Evolutionary conservation across 2,888 invertebrate genomes (phyloP).

Genomic region (Itoplectis maculator): DNA sequence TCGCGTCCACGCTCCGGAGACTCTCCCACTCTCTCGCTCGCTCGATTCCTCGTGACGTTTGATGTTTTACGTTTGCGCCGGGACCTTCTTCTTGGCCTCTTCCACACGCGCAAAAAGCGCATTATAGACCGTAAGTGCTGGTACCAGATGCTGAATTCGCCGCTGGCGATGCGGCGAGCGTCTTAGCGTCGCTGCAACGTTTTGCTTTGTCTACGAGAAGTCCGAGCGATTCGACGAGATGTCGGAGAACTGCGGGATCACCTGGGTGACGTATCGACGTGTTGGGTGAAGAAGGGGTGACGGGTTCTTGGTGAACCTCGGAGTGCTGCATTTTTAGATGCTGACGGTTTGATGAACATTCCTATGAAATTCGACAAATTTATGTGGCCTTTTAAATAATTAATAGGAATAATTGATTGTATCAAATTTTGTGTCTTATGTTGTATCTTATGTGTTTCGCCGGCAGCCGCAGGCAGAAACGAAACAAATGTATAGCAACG

Average conservation of each 20-base stretch:
- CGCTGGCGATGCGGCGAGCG: constrained; percentile 52
- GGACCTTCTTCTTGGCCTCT: constrained; percentile 70
- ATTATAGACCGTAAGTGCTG: constrained; percentile 80
- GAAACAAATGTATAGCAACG: constrained; percentile 46
- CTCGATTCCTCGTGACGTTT: constrained; percentile 73
- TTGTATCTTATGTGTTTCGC: too few relatives aligned
- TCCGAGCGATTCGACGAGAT: constrained; percentile 6
- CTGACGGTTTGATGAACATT: too few relatives aligned
- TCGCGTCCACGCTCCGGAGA: constrained; percentile 25
- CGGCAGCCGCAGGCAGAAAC: constrained; percentile 39
- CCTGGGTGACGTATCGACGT: not conserved
- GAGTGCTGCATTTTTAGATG: too few relatives aligned
- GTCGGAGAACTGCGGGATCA: constrained; percentile 3
- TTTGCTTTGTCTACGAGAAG: constrained; percentile 30
- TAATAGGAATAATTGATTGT: too few relatives aligned
- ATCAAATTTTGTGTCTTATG: too few relatives aligned
- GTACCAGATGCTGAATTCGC: constrained; percentile 77
- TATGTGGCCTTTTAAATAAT: too few relatives aligned
- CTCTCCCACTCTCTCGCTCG: constrained; percentile 58
- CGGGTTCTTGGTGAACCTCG: too few relatives aligned
- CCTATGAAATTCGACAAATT: too few relatives aligned
- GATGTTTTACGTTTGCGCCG: constrained; percentile 78
- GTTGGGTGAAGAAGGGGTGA: too few relatives aligned
- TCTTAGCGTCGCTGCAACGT: too few relatives aligned
- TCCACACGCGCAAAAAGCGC: constrained; percentile 76